Evolutionary conservation across 2,888 invertebrate genomes (phyloP), one percentile per base, ranked within the genome.

Genomic region (Pheosia gnoma): DNA sequence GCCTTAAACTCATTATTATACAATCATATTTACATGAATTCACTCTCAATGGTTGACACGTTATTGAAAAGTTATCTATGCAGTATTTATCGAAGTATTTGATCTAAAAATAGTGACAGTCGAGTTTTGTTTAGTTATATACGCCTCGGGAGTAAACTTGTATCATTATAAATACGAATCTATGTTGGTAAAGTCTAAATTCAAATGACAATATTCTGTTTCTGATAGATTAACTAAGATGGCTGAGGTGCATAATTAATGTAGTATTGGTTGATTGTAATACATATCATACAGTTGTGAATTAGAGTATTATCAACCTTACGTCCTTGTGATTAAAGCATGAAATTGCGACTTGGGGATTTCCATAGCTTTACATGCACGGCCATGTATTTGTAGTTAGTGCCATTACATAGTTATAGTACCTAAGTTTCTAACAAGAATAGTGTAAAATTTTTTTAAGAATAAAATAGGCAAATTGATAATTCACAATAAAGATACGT

Each of bases 371-470:
- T 25, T 47, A 47, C 6, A 47, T 47, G 52, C 36, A 37, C 36
- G 37, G 37, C 5, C 53, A 53, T 37, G 38, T 57, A n/a, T 55
- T 54, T 45, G 53, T 61, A 57, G 41, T 62, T 13, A 47, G 58
- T 47, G 47, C 41, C 49, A 59, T 63, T 52, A 65, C 65, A 57
- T 63, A 62, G 6, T 7, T 8, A 43, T 7, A 43, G 43, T 9
- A 9, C 25, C 25, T 25, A 25, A 25, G 25, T 1, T 25, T 25
- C 25, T 25, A 25, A 25, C 25, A 25, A 25, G 25, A 25, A 25
- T 25, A 25, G 25, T 25, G 25, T 25, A 25, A 25, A 25, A 25
- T 25, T 1, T 25, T 25, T 25, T 25, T n/a, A n/a, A n/a, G n/a
- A n/a, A n/a, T n/a, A n/a, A n/a, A n/a, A n/a, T n/a, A n/a, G n/a